A percentile compares a stretch with the other conserved stretches of the same genome.
These are phyloP conservation scores for Chaetops frenatus DNA, from an alignment of 2,113 vertebrate genomes.

Conservation along the genomic window DNA sequence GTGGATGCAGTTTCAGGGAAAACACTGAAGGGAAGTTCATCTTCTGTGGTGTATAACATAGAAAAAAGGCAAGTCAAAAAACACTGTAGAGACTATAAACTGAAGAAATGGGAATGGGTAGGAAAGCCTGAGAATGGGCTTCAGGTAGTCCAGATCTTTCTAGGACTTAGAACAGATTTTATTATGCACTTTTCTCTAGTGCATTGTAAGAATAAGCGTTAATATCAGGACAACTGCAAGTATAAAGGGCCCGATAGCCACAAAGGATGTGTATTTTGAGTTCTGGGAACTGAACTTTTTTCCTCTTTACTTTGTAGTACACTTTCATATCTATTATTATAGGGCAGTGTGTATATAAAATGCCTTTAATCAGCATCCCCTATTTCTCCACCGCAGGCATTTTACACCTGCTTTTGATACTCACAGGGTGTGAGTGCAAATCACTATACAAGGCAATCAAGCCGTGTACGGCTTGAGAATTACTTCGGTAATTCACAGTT, in stretches of 20 bases:
- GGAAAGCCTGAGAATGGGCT: neutral
- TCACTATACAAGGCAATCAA: neutral
- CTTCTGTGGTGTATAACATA: neutral
- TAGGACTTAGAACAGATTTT: neutral
- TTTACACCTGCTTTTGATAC: conserved; percentile 14
- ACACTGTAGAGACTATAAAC: neutral
- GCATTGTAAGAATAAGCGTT: neutral
- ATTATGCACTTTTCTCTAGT: neutral
- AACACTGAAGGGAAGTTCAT: neutral
- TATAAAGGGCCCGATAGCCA: neutral
- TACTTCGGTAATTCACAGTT: neutral
- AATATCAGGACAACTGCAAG: neutral
- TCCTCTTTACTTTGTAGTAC: neutral
- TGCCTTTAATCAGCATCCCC: neutral
- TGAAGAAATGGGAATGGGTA: neutral
- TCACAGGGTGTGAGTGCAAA: neutral
- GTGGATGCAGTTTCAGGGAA: neutral
- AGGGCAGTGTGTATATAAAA: neutral
- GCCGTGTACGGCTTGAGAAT: neutral
- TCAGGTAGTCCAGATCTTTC: neutral
- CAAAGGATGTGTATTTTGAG: neutral
- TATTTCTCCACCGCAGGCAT: neutral
- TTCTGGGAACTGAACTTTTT: neutral
- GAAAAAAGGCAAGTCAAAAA: neutral
- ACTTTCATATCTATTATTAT: neutral